Base-by-base conservation (phyloP, 2,888 invertebrate genomes). In the Cheilosia impressa region DNA sequence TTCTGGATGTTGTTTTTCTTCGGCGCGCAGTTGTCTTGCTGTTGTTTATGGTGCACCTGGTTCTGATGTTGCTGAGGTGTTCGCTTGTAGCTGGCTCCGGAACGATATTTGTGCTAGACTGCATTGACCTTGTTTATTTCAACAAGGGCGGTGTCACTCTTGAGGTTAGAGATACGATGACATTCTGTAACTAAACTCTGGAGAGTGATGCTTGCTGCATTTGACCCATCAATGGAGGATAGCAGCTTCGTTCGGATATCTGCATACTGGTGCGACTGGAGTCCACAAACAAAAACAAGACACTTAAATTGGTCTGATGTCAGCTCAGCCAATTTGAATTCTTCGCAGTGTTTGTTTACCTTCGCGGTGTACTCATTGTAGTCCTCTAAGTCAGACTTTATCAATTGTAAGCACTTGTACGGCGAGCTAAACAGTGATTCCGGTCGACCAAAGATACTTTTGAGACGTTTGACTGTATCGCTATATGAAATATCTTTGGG, bases 161-260 rank as follows among this genome's bases (percentile, higher is more conserved):
- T 65, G 34, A 65, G 50, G 13, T 38, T 66, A 38, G 38, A 38
- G 9, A 63, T 63, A 47, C 47, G 31, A 34, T 47, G 13, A 31
- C 47, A 63, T 63, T 63, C 19, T 19, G 19, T 19, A 19, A 19
- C 31, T 45, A 45, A n/a, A 15, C 62, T 62, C 62, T 45, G 62
- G 45, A 63, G 47, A 50, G 47, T 50, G n/a, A 5, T 50, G 2
- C 31, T 31, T 4, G 15, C 47, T 63, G 47, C 24, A 50, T 45
- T 43, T 62, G 62, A 45, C 45, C 62, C 43, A 50, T 63, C 47
- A 9, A 63, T 63, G 13, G 47, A 34, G 63, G 34, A 45, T 17
- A 73, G 41, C 24, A 73, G 34, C 45, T 60, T 58, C 19, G 50
- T 72, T 15, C 72, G 60, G 5, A 72, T 60, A n/a, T 60, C 52